A percentile compares a stretch with the other conserved stretches of the same genome.
phyloP scores from a whole-genome alignment of 2,113 vertebrate species.

The Microtus montanus region DNA sequence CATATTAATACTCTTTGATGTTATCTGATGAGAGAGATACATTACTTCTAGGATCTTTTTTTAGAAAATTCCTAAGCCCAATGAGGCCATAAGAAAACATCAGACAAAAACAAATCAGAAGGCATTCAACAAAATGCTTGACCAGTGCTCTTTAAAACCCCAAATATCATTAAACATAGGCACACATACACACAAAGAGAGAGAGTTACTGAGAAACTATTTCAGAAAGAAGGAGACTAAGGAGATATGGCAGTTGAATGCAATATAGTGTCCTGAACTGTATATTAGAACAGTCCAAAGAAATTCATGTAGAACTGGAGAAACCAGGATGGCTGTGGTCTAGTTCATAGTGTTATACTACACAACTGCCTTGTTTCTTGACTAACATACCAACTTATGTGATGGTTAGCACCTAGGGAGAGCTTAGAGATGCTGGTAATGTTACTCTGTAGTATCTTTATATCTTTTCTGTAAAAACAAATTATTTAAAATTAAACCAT shows the following conservation, averaged over 20 bases:
- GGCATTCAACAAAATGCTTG: slow-evolving; percentile 11
- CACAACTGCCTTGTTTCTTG: not conserved
- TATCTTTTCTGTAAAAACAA: slow-evolving; percentile 9
- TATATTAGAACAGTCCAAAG: not conserved
- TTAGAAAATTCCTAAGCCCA: not conserved
- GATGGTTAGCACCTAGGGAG: not conserved
- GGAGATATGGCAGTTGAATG: not conserved
- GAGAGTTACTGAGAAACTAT: not conserved
- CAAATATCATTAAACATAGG: not conserved
- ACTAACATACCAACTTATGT: not conserved
- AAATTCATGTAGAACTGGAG: not conserved
- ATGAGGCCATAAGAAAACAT: not conserved
- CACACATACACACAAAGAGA: not conserved
- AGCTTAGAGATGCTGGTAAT: not conserved
- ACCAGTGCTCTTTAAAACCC: not conserved
- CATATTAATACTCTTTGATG: not conserved
- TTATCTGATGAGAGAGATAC: not conserved
- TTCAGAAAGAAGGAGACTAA: not conserved
- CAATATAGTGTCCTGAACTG: not conserved
- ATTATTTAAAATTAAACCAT: slow-evolving; percentile 28
- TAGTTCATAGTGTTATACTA: not conserved
- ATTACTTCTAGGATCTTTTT: not conserved
- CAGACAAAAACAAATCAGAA: slow-evolving; percentile 7
- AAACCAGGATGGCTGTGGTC: not conserved
- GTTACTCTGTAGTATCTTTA: not conserved